Evolutionary conservation across 2,797 vertebrate genomes (phyloP).

Genomic region (Sebastes flavidus): DNA sequence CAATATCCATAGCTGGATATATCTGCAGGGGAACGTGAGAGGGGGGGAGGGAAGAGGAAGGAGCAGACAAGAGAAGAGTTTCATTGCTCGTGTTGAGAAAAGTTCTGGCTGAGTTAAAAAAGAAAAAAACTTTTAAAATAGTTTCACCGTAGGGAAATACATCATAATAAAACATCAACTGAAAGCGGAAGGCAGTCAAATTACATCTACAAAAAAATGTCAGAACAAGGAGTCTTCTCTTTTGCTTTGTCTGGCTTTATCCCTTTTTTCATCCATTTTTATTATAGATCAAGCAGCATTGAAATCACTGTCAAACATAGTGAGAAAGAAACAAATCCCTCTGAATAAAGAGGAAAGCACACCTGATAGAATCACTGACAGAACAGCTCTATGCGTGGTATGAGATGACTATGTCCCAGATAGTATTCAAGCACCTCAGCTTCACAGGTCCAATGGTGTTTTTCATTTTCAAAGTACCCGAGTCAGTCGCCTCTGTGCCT

Average conservation of each 20-base stretch:
- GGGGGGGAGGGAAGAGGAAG: not conserved
- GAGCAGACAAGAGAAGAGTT: not conserved
- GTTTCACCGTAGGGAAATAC: slow-evolving; percentile 1
- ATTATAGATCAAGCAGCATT: slow-evolving; percentile 42
- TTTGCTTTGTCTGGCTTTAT: slow-evolving; percentile 22
- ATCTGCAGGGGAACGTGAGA: slow-evolving; percentile 42
- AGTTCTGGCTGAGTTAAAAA: slow-evolving; percentile 16
- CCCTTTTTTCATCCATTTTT: slow-evolving; percentile 14
- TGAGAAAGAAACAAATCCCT: slow-evolving; percentile 31
- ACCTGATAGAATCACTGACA: slow-evolving; percentile 33
- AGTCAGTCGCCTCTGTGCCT: not conserved
- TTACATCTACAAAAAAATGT: slow-evolving; percentile 29
- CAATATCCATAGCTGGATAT: slow-evolving; percentile 90
- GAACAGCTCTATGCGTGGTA: no score
- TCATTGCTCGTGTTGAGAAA: slow-evolving; percentile 11
- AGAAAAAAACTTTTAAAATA: slow-evolving; percentile 5
- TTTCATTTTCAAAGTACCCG: slow-evolving; percentile 29
- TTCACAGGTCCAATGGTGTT: slow-evolving; percentile 42
- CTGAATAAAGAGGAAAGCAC: slow-evolving; percentile 34
- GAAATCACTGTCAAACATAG: slow-evolving; percentile 29
- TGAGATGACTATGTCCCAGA: not conserved
- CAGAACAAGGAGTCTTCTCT: slow-evolving; percentile 15
- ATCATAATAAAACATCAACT: slow-evolving; percentile 25
- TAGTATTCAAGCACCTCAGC: slow-evolving; percentile 11
- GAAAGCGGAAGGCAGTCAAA: slow-evolving; percentile 29